Conservation (phyloP, 2,113 vertebrate species). For the Passer domesticus region DNA sequence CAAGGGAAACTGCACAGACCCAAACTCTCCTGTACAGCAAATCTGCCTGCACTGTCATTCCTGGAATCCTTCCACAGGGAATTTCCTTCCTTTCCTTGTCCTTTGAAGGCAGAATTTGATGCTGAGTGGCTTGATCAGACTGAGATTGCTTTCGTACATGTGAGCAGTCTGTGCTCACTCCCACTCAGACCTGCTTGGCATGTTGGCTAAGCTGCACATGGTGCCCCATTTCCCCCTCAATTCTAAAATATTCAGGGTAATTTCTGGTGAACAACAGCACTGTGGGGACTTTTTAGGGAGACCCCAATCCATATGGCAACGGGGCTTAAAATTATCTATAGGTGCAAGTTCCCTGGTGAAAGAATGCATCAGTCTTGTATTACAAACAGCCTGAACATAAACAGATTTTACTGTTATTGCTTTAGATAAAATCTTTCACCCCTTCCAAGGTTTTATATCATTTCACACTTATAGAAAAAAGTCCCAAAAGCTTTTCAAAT, state of each 20-base stretch:
- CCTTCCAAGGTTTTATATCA: conserved; percentile 18
- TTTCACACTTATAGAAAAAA: conserved; percentile 24
- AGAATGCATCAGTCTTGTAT: background rate
- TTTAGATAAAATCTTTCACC: background rate
- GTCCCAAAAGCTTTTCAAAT: conserved; percentile 19
- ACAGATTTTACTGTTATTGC: background rate
- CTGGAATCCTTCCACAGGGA: background rate
- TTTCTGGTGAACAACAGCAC: background rate
- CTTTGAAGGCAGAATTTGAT: background rate
- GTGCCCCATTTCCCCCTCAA: background rate
- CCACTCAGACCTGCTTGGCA: background rate
- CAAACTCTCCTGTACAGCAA: background rate
- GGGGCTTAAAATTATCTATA: background rate
- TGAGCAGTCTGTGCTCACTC: background rate
- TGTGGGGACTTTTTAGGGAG: background rate
- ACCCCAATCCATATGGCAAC: background rate
- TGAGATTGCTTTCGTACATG: background rate
- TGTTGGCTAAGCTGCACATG: background rate
- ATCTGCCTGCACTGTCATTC: background rate
- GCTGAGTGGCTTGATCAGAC: background rate
- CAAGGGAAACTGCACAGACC: background rate
- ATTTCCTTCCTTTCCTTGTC: background rate
- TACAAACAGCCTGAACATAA: background rate
- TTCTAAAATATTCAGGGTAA: background rate
- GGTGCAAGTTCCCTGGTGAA: background rate